Percentiles rank a stretch among this genome's conserved stretches.
Evolutionary conservation across 1,140 invertebrate species (phyloP).

Genomic region (Halictus rubicundus): DNA sequence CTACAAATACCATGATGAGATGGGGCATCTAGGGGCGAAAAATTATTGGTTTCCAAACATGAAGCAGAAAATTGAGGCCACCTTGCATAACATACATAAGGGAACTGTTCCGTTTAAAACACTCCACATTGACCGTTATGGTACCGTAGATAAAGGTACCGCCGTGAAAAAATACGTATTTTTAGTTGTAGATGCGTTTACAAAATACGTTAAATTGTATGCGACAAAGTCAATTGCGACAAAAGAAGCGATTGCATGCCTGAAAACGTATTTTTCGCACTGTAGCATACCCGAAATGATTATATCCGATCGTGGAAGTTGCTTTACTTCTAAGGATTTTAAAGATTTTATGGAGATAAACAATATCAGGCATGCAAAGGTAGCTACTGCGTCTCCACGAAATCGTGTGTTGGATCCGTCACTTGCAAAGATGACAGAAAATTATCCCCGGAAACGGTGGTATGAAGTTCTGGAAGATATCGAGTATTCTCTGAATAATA

Average conservation of each 20-base stretch:
- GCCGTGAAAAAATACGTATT: slow-evolving; percentile 22
- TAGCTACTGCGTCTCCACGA: not conserved
- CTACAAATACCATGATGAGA: no score
- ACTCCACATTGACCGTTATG: slow-evolving; percentile 10
- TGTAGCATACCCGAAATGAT: not conserved
- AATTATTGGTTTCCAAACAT: no score
- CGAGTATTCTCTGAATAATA: slow-evolving; percentile 16
- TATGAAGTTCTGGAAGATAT: not conserved
- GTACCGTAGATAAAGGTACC: not conserved
- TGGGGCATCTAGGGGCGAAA: no score
- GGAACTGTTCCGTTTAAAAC: not conserved
- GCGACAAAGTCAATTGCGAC: not conserved
- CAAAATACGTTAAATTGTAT: not conserved
- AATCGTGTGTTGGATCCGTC: not conserved
- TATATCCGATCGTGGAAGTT: not conserved
- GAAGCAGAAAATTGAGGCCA: no score
- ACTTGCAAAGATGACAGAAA: not conserved
- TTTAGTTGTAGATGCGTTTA: slow-evolving; percentile 10
- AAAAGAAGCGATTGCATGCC: not conserved
- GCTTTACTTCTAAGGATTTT: not conserved
- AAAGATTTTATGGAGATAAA: not conserved
- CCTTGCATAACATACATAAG: slow-evolving; percentile 6
- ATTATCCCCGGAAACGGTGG: not conserved
- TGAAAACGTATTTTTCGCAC: not conserved
- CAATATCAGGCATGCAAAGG: not conserved